Evolutionary conservation across 2,888 invertebrate genomes (phyloP).

Genomic region (Aquatica leii): DNA sequence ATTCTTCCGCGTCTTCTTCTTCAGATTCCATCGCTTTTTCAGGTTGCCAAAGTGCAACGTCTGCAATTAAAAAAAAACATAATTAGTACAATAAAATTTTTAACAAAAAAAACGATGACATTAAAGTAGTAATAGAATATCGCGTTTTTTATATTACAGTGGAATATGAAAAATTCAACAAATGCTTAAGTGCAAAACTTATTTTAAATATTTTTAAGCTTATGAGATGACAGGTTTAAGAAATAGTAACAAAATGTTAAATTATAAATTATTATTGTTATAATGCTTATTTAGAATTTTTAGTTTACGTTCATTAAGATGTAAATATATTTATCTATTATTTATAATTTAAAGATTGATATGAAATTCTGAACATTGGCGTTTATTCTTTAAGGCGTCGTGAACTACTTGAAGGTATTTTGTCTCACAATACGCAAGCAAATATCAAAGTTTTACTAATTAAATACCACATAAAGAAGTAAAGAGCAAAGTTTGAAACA

Average conservation of each 20-base stretch:
- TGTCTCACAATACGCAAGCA: slow-evolving; percentile 34
- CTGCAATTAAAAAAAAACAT: slow-evolving; percentile 38
- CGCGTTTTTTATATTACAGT: slow-evolving; percentile 9
- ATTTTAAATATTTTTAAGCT: slow-evolving; percentile 14
- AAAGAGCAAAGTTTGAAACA: slow-evolving; percentile 44
- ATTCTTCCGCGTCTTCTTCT: slow-evolving; percentile 50
- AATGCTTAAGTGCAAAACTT: slow-evolving; percentile 19
- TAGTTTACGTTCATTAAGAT: no score
- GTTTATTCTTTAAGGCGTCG: no score
- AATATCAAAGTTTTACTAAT: slow-evolving; percentile 46
- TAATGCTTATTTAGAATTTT: no score
- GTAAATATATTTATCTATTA: no score
- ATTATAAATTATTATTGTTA: no score
- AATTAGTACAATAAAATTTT: slow-evolving; percentile 5
- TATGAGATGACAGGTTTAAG: slow-evolving; percentile 17
- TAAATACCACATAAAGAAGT: slow-evolving; percentile 46
- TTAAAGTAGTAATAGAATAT: no score
- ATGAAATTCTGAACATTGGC: no score
- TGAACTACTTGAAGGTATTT: slow-evolving; percentile 10
- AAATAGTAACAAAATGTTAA: slow-evolving; percentile 24
- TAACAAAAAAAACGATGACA: neutral
- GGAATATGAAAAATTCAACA: slow-evolving; percentile 19
- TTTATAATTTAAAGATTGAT: no score
- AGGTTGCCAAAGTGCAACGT: slow-evolving; percentile 24
- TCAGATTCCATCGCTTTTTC: slow-evolving; percentile 50